Base-by-base conservation (phyloP, 2,888 invertebrate species). In the Diarsia mendica region DNA sequence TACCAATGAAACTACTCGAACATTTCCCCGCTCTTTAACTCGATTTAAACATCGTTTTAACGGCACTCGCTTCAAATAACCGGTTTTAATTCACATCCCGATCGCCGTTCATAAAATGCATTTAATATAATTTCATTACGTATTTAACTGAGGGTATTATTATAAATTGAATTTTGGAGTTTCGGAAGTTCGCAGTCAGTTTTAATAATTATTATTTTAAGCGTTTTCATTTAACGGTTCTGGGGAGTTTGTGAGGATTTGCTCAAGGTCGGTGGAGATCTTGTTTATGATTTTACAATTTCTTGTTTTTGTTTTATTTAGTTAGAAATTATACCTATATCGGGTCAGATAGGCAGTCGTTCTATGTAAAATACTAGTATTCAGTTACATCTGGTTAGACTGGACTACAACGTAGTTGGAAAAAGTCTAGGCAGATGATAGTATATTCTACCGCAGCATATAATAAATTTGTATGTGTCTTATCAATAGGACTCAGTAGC, bases 121-220 rank as follows among this genome's bases (percentile, higher is more conserved):
- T 86, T 86, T 76, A 78, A 87, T 75, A 80, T 86, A 82, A 86
- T 84, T 82, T 77, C 0, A 87, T 86, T 80, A 86, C 48, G 58
- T 72, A 64, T 66, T 75, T 80, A 80, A 85, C 70, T 74, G 72
- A 3, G 10, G 23, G 48, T 67, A 69, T 86, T 79, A 87, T 77
- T 82, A 68, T 65, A 65, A 73, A 80, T 77, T 63, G 73, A 79
- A 74, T 79, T 78, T 67, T 75, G 66, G 44, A 66, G 67, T 77
- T 77, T 72, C 49, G 66, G 65, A 77, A 81, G 67, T 72, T 83
- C 53, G 23, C 67, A 67, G 67, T 72, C 66, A 58, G 6, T 85
- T 78, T 73, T 61, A 44, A 77, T 71, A 33, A 83, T 77, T 51
- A 80, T 84, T 80, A 78, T 79, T 69, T 71, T 68, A 68, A 74